phyloP scores from a whole-genome alignment of 2,797 vertebrate species.

The Lophius americanus region DNA sequence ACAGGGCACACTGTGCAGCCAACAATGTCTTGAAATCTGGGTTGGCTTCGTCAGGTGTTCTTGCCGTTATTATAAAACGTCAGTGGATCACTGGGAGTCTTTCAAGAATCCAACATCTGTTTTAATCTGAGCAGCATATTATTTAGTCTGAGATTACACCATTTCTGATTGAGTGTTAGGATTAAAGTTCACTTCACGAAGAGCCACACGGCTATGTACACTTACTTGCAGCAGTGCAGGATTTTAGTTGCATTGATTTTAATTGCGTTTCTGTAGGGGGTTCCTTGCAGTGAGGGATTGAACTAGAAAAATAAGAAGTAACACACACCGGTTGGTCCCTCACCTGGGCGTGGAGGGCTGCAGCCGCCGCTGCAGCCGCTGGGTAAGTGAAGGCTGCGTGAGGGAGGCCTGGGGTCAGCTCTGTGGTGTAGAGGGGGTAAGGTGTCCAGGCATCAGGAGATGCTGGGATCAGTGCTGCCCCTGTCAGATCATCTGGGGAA shows the following conservation, averaged over 20 bases:
- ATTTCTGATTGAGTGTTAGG: neutral
- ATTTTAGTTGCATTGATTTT: neutral
- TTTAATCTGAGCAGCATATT: neutral
- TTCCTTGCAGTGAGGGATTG: neutral
- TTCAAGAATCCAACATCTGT: neutral
- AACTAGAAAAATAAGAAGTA: conserved; percentile 8
- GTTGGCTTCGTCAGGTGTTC: conserved; percentile 6
- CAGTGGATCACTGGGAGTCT: conserved; percentile 1
- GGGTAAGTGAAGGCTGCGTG: conserved; percentile 96
- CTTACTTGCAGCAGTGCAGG: neutral
- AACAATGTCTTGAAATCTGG: neutral
- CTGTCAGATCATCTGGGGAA: conserved; percentile 93
- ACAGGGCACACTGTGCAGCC: conserved; percentile 9
- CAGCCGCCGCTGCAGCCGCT: conserved; percentile 89
- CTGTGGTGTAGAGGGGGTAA: conserved; percentile 95
- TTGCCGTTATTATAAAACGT: conserved; percentile 14
- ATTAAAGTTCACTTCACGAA: too few species aligned
- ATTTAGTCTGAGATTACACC: neutral
- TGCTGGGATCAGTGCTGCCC: conserved; percentile 94
- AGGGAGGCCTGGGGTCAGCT: conserved; percentile 94
- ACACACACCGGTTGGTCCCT: conserved; percentile 81
- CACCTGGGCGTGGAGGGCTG: conserved; percentile 97
- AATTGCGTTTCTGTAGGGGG: neutral
- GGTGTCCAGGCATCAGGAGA: conserved; percentile 97
- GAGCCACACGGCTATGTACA: neutral